A percentile compares a stretch with the other conserved stretches of the same genome.
phyloP scores from a whole-genome alignment of 2,888 invertebrate species.

The Norana najaformis region DNA sequence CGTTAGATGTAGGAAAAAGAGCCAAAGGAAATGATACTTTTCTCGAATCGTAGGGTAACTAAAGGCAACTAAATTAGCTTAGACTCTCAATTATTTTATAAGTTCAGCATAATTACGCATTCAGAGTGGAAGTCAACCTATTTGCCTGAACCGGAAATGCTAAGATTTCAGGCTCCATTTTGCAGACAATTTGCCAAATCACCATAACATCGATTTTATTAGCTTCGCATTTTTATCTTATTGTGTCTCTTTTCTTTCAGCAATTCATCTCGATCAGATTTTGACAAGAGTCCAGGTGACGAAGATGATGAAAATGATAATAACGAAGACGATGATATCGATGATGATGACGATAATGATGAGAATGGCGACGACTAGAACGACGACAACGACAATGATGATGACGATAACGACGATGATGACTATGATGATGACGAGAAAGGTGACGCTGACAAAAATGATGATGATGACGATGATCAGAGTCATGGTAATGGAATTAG shows the following conservation, averaged over 20 bases:
- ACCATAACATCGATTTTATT: background rate
- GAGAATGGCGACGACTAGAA: background rate
- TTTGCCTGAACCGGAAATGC: background rate
- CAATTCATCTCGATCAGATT: background rate
- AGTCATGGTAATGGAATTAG: no score
- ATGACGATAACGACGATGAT: background rate
- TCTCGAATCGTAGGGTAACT: background rate
- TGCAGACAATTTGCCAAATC: background rate
- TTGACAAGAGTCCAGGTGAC: background rate
- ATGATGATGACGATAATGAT: background rate
- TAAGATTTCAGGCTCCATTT: background rate
- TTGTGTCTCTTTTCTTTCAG: background rate
- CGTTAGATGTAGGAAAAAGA: no score
- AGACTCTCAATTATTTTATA: background rate
- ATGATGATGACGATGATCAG: no score
- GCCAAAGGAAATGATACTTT: background rate
- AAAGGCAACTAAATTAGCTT: background rate
- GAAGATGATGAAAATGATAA: background rate
- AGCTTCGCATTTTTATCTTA: background rate
- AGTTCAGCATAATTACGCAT: background rate
- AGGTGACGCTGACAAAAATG: background rate
- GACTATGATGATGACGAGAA: background rate
- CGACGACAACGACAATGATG: no score
- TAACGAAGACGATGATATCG: no score
- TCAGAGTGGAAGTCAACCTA: background rate